phyloP scores from a whole-genome alignment of 2,797 vertebrate genomes.

The Pseudochirops cupreus region DNA sequence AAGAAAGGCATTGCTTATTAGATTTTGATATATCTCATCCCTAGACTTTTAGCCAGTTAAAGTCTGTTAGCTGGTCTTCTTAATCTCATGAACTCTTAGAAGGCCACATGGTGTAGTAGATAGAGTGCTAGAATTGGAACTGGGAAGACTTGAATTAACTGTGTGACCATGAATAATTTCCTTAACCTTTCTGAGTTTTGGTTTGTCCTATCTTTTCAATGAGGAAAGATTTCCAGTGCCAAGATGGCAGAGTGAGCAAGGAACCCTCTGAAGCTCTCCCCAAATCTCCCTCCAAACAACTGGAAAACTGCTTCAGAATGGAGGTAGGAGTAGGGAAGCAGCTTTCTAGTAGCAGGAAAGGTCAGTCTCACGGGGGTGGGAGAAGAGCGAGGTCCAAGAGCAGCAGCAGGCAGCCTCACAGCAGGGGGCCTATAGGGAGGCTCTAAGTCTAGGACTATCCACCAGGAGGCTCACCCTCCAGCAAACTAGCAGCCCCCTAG shows the following conservation, averaged over 20 bases:
- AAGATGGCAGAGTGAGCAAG: background rate
- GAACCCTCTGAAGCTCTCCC: background rate
- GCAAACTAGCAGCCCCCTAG: too few species aligned
- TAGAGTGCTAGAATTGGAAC: background rate
- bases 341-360: background rate
- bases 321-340: background rate
- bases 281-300: background rate
- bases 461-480: too few species aligned
- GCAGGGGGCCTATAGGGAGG: too few species aligned
- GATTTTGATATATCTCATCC: slow-evolving; percentile 12
- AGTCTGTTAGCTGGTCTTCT: background rate
- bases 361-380: background rate
- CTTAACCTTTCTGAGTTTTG: background rate
- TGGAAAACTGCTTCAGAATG: background rate
- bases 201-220: background rate
- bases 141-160: background rate
- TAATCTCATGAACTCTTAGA: background rate
- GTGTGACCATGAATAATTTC: background rate
- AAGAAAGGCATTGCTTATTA: slow-evolving; percentile 25
- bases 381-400: too few species aligned
- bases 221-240: background rate
- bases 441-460: too few species aligned
- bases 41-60: background rate
- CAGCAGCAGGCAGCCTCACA: too few species aligned
- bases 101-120: background rate